Evolutionary conservation across 2,113 vertebrate genomes (phyloP).

Genomic region (Myiagra hebetior): DNA sequence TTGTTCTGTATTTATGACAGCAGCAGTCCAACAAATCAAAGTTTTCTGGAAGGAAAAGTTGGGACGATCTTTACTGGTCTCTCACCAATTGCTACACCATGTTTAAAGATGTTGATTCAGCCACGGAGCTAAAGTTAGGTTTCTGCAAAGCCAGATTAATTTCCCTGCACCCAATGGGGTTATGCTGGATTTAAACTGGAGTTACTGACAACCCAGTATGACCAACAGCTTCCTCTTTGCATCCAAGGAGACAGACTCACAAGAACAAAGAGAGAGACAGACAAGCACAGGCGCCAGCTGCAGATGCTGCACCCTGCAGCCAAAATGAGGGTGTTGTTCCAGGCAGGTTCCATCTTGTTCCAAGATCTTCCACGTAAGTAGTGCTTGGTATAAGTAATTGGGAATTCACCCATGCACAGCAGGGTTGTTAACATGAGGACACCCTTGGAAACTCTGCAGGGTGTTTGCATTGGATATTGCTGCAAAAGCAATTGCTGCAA

Average conservation of each 20-base stretch:
- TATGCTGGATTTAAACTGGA: not conserved
- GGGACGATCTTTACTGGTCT: not conserved
- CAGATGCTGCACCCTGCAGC: slow-evolving; percentile 39
- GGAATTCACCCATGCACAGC: not conserved
- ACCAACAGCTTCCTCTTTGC: slow-evolving; percentile 39
- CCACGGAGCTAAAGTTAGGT: not conserved
- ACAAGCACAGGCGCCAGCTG: slow-evolving; percentile 37
- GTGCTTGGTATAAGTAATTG: not conserved
- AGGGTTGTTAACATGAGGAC: not conserved
- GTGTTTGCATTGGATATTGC: not conserved
- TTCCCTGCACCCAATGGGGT: not conserved
- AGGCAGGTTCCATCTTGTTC: slow-evolving; percentile 53
- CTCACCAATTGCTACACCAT: not conserved
- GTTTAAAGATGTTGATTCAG: not conserved
- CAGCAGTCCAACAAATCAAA: slow-evolving; percentile 13
- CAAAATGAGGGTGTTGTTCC: slow-evolving; percentile 32
- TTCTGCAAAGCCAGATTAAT: not conserved
- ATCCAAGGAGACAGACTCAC: slow-evolving; percentile 34
- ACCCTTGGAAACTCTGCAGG: not conserved
- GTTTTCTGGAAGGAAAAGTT: not conserved
- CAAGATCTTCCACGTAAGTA: not conserved
- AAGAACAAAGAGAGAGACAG: slow-evolving; percentile 44
- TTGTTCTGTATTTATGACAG: slow-evolving; percentile 21
- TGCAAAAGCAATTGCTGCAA: not conserved
- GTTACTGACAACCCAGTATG: not conserved